phyloP scores from a whole-genome alignment of 2,797 vertebrate genomes.

The Hapalemur alaotrensis region DNA sequence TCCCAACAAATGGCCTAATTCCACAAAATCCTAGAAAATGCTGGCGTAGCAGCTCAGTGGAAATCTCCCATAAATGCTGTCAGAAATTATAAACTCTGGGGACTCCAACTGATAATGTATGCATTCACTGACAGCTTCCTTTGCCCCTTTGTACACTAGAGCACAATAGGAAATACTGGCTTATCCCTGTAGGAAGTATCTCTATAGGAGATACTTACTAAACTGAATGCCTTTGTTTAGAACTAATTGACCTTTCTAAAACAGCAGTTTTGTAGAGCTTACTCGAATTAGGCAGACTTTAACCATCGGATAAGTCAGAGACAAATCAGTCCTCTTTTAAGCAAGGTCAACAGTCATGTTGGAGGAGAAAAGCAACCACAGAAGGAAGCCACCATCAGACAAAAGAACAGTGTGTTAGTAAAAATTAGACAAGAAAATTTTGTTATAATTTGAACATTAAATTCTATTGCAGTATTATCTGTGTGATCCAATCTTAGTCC shows the following conservation, averaged over 20 bases:
- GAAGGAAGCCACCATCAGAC: not conserved
- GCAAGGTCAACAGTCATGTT: slow-evolving; percentile 25
- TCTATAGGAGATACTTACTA: slow-evolving; percentile 53
- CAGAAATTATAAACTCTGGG: slow-evolving; percentile 38
- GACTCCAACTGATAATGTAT: slow-evolving; percentile 44
- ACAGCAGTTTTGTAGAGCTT: slow-evolving; percentile 20
- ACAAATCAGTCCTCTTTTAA: slow-evolving; percentile 28
- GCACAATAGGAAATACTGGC: slow-evolving; percentile 50
- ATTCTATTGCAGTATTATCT: not conserved
- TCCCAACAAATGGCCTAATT: slow-evolving; percentile 24
- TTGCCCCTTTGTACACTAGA: slow-evolving; percentile 24
- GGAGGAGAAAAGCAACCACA: slow-evolving; percentile 35
- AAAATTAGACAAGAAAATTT: not conserved
- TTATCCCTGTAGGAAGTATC: slow-evolving; percentile 53
- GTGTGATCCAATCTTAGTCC: not conserved
- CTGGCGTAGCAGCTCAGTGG: not conserved
- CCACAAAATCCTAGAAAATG: slow-evolving; percentile 51
- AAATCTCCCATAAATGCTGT: slow-evolving; percentile 45
- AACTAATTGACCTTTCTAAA: slow-evolving; percentile 70
- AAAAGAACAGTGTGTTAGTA: not conserved
- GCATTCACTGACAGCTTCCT: slow-evolving; percentile 36
- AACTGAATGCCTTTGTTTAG: slow-evolving; percentile 67
- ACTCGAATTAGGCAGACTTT: slow-evolving; percentile 51
- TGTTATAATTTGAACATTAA: slow-evolving; percentile 34
- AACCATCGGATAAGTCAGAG: slow-evolving; percentile 43